Evolutionary conservation across 92 coral and sea anemone species (phyloP), one percentile per base, ranked within the genome.

Genomic region (Galaxea fascicularis): DNA sequence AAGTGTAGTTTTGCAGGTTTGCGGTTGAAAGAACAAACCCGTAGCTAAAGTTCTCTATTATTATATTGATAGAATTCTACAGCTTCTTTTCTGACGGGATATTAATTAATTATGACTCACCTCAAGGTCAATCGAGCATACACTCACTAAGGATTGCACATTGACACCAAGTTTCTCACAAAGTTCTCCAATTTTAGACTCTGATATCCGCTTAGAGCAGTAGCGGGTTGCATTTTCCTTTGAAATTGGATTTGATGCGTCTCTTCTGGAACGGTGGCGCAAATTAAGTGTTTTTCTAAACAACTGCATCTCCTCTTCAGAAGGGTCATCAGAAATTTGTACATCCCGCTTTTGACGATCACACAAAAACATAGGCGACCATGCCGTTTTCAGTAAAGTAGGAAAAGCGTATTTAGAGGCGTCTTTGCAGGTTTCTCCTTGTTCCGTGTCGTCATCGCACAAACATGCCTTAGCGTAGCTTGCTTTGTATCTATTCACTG

Each of bases 221-320:
- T 68, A 68, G 10, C 21, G 21, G 10, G 73, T 68, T 31, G 73
- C 73, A 68, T 68, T 68, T 68, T 68, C 53, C 46, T 68, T 39
- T 17, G 73, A 68, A 18, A 68, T 14, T 60, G n/a, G n/a, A n/a
- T 22, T 6, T 31, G 0, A 10, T 31, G 20, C 5, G 10, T 56
- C 15, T 56, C 62, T 56, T 56, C n/a, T 56, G n/a, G n/a, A 9
- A 20, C 79, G 66, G 0, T 20, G 76, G 28, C 18, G 79, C 8
- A 28, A 31, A 8, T 53, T 24, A 7, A 15, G 46, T 0, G 65
- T 29, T 74, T 74, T 0, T 28, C 35, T 74, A 54, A 74, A 53
- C 13, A 54, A 53, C 22, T 28, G 65, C 8, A 74, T 27, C 1
- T 74, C 79, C 1, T 53, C 65, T 1, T 74, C 79, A 53, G 79